Evolutionary conservation across 2,888 invertebrate species (phyloP), one percentile per base, ranked within the genome.

Genomic region (Seira ritae): DNA sequence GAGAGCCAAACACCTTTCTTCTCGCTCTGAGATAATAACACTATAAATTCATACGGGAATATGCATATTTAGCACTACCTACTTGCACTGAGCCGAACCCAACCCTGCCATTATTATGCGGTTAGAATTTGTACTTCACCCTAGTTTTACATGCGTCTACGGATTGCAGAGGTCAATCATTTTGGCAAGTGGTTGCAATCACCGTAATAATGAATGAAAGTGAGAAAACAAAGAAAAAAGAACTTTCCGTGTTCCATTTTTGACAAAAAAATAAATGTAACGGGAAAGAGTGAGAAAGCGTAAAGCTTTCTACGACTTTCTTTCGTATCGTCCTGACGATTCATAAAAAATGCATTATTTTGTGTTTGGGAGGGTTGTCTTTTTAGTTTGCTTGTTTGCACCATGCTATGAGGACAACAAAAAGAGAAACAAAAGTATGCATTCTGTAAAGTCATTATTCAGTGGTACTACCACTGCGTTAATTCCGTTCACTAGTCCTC

Each of bases 21-120:
- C 65, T 78, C 70, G 62, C 42, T 62, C 68, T 77, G 77, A 77
- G 77, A 77, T 77, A 77, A 77, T 77, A 70, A 77, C 68, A 67
- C 69, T 67, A 76, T 67, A 65, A 23, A 68, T 77, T 60, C 37
- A 10, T 37, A 22, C 46, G 23, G 68, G 66, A 68, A 77, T 69
- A 69, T 68, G 17, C 23, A 55, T 37, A 60, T 10, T 24, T 31
- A 37, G 62, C 19, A 62, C 23, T n/a, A 55, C n/a, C 8, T 37
- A 42, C 12, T 8, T 42, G 42, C 42, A 42, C n/a, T n/a, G n/a
- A n/a, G n/a, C n/a, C n/a, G 42, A 8, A 42, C 42, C 42, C 42
- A 55, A 55, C 55, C 55, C 55, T 55, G 55, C 55, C 12, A 55
- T 55, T 55, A 55, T 55, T 8, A 55, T 55, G 55, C 55, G 55